Evolutionary conservation across 2,113 vertebrate species (phyloP), one percentile per base, ranked within the genome.

Genomic region (Capreolus pygargus): DNA sequence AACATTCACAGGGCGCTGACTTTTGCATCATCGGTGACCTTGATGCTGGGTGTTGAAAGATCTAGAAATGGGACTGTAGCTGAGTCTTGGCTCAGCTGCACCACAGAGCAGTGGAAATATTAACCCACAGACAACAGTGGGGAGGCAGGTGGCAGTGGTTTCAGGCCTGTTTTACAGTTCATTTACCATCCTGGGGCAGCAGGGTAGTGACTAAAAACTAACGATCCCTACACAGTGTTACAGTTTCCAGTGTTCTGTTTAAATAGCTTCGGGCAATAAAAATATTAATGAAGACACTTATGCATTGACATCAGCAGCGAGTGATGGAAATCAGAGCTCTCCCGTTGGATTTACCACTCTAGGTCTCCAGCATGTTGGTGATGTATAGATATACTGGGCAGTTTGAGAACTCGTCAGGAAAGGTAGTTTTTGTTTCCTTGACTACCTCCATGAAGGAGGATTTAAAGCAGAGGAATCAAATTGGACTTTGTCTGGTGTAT

Each of bases 71-170:
- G 97, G 98, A 94, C 97, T 85, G 47, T 97, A 96, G 97, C 95
- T 97, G 96, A 98, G 95, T 86, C 90, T 97, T 97, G 98, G 98
- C 98, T 96, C 99, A 99, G 99, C 98, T 99, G 98, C 61, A 88
- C 97, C 95, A 93, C 98, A 98, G 97, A 97, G 81, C 83, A 98
- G 83, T 97, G 96, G 98, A 98, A 99, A 99, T 99, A 99, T 98
- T 98, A 98, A 98, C 93, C 96, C 94, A 74, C 88, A 98, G 98
- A 96, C 94, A 98, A 97, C 94, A 98, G 84, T 50, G 89, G 91
- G 97, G 98, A 97, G 98, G 98, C 99, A 99, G 99, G 99, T 99
- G 99, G 98, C 86, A 82, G 93, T 97, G 97, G 98, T 98, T 98
- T 94, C 11, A 1, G 98, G 98, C 98, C 98, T 97, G 98, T 99